Evolutionary conservation across 2,888 invertebrate species (phyloP), one percentile per base, ranked within the genome.

Genomic region (Poecilus cupreus): DNA sequence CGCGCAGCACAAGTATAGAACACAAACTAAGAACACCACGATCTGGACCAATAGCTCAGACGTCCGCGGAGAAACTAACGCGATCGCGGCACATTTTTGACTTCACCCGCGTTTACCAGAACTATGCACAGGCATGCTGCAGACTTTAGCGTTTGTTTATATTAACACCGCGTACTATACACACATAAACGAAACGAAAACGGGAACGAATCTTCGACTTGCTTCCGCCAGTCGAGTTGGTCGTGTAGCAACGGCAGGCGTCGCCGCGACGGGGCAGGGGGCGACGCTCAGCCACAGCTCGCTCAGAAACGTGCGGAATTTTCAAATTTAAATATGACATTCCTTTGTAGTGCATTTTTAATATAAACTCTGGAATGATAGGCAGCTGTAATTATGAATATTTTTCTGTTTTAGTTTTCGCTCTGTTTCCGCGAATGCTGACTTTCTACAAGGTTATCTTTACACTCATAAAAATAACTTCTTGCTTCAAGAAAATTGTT

Each of bases 301-400:
- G 60, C 22, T 46, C 79, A 79, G 68, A 72, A 72, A 24, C 72
- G 80, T 72, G 57, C 72, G 80, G 80, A 80, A 80, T 80, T 72
- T 80, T 80, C 72, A 80, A 80, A 80, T 80, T 80, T 80, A 80
- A 80, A 80, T 80, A 80, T 80, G 80, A 72, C 80, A 80, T 80
- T 80, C 80, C 72, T 72, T 72, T 72, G 72, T 22, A 51, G 57
- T 80, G 51, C 80, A 64, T 72, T 80, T 78, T 80, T 80, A 80
- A 80, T 80, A 80, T 72, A 72, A n/a, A 72, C 54, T 32, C 32
- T 22, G 80, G 80, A 80, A 80, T 80, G 80, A 80, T 46, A 72
- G 72, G 80, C 72, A 80, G 80, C 22, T 54, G 72, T 72, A 80
- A 80, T 80, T 80, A 80, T 57, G 57, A 51, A 80, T 80, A 80